Conservation (phyloP, 1,140 invertebrate genomes). For the Subanguina moxae region DNA sequence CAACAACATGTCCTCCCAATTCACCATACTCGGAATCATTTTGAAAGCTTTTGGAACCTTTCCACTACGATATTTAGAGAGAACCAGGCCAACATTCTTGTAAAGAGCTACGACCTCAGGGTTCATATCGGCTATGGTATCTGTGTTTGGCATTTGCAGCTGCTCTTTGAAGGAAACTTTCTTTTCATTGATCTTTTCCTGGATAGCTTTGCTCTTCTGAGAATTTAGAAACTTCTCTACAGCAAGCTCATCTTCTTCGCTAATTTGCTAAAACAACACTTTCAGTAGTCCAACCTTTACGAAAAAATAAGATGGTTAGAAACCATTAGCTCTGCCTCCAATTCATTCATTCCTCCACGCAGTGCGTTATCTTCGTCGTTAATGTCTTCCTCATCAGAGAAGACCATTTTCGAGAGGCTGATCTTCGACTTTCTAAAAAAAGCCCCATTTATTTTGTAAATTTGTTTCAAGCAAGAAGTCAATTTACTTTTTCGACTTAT, state of each 20-base stretch:
- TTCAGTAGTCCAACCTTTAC: not conserved
- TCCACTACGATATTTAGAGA: slow-evolving; percentile 80
- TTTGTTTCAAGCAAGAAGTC: slow-evolving; percentile 3
- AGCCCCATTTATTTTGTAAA: not conserved
- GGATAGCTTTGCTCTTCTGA: slow-evolving; percentile 41
- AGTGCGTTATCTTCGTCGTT: slow-evolving; percentile 10
- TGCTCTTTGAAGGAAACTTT: slow-evolving; percentile 28
- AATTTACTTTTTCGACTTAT: slow-evolving; percentile 15
- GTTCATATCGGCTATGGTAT: slow-evolving; percentile 64
- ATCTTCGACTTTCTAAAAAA: slow-evolving; percentile 40
- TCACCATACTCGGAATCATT: slow-evolving; percentile 81
- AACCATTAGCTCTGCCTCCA: slow-evolving; percentile 34
- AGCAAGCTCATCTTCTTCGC: slow-evolving; percentile 45
- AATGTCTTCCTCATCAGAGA: slow-evolving; percentile 23
- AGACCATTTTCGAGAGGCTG: slow-evolving; percentile 22
- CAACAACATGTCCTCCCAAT: slow-evolving; percentile 77
- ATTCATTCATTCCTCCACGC: slow-evolving; percentile 22
- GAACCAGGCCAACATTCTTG: slow-evolving; percentile 69
- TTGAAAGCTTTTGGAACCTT: slow-evolving; percentile 97
- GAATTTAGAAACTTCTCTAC: slow-evolving; percentile 33
- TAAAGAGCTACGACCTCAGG: slow-evolving; percentile 74
- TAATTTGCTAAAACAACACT: slow-evolving; percentile 25
- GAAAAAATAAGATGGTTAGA: slow-evolving; percentile 16
- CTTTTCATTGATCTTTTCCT: slow-evolving; percentile 47
- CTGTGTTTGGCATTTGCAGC: slow-evolving; percentile 10